Percentiles rank a stretch among this genome's conserved stretches.
Conservation (phyloP, 2,113 vertebrate species). For the Rattus rattus region DNA sequence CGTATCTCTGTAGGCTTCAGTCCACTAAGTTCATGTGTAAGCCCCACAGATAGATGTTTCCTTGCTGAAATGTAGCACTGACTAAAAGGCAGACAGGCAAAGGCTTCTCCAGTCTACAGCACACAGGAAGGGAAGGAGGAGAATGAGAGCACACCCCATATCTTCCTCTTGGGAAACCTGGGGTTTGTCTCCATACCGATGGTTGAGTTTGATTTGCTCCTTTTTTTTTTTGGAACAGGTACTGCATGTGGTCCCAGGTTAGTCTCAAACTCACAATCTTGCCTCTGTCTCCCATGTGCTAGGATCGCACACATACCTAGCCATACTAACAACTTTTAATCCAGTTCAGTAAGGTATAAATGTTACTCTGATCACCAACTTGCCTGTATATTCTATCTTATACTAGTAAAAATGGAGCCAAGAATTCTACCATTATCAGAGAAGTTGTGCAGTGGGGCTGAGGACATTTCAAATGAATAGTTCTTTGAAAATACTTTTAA, state of each 20-base stretch:
- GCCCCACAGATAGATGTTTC: not conserved
- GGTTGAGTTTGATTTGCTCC: not conserved
- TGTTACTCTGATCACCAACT: slow-evolving; percentile 10
- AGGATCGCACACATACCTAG: not conserved
- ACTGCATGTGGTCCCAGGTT: not conserved
- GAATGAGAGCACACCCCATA: not conserved
- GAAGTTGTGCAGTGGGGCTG: not conserved
- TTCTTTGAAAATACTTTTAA: slow-evolving; percentile 7
- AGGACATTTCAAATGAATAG: slow-evolving; percentile 31
- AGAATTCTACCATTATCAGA: slow-evolving; percentile 29
- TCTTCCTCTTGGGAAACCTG: slow-evolving; percentile 15
- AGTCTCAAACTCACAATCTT: not conserved
- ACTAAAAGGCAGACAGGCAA: not conserved
- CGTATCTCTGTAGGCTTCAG: slow-evolving; percentile 14
- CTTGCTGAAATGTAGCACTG: not conserved
- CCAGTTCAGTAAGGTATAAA: not conserved
- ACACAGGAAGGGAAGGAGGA: not conserved
- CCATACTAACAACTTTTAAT: slow-evolving; percentile 6
- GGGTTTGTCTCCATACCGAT: not conserved
- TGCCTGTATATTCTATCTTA: not conserved
- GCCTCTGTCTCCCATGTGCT: not conserved
- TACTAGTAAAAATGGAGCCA: not conserved
- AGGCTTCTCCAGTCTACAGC: not conserved
- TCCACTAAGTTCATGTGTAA: not conserved
- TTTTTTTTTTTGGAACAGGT: not conserved